Evolutionary conservation across 30 jellyfish, hydroid and myxozoan species (phyloP), one percentile per base, ranked within the genome.

Genomic region (Mastigias papua): DNA sequence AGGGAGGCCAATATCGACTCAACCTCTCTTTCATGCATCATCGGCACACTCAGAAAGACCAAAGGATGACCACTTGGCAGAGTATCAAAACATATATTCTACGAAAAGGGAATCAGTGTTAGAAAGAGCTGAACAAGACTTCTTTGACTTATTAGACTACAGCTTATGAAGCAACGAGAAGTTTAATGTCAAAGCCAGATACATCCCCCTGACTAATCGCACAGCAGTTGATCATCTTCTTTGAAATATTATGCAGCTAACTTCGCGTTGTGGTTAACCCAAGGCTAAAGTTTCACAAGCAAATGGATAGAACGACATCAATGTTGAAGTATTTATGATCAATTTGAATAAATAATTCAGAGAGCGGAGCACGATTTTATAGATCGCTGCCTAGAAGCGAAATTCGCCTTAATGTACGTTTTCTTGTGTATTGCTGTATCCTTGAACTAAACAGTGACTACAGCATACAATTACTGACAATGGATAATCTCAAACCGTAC

Each of bases 211-310:
- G 82, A 26, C 57, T 31, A 34, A 48, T 2, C 19, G 48, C 81
- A 29, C 87, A 84, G 93, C 87, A 63, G 87, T 31, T 57, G 82
- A 57, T 61, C 50, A 70, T 84, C 87, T 67, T 37, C 75, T 84
- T 84, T 84, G 54, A 50, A 62, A 84, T 84, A 67, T 32, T 69
- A 84, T 69, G 87, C 81, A 69, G 81, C 48, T 42, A 69, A 69
- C 73, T 27, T 32, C 61, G 80, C 29, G 74, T 60, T 84, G 93
- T 64, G 93, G 93, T 84, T 84, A 84, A 70, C 93, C 93, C 76
- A 23, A 11, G 87, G 74, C 51, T 84, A 70, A 84, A 84, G 64
- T 69, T 84, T 84, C 87, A 84, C 76, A 84, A 32, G 87, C 73
- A 84, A 76, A 69, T 69, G 93, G 87, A 84, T 48, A 37, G 9